phyloP scores from a whole-genome alignment of 1,140 invertebrate species.

The Drosophila ogumai region DNA sequence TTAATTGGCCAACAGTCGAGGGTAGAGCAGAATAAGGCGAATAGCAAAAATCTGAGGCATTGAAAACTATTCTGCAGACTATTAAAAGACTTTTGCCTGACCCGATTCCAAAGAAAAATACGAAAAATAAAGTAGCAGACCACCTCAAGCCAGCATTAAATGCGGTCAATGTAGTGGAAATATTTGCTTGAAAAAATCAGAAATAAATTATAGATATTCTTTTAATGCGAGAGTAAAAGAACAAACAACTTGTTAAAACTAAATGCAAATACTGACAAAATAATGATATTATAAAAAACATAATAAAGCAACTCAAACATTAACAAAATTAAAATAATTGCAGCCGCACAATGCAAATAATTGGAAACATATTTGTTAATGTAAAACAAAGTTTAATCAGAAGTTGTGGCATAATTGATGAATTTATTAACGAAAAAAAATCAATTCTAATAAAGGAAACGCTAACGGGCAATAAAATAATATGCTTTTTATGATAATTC shows the following conservation, averaged over 20 bases:
- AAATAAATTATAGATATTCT: neutral
- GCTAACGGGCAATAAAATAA: neutral
- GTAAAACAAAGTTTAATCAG: neutral
- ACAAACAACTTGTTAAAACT: neutral
- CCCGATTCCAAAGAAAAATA: conserved; percentile 15
- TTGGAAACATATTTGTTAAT: conserved; percentile 1
- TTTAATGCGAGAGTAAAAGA: neutral
- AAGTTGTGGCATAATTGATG: neutral
- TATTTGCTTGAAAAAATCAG: neutral
- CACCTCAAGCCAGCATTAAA: neutral
- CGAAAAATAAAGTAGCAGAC: conserved; percentile 8
- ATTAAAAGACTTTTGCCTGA: conserved; percentile 21
- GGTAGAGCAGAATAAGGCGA: conserved; percentile 2
- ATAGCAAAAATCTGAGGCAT: conserved; percentile 18
- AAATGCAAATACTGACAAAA: neutral
- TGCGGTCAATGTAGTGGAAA: neutral
- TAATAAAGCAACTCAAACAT: neutral
- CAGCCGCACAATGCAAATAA: conserved; percentile 1
- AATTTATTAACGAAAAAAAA: neutral
- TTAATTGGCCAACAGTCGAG: conserved; percentile 63
- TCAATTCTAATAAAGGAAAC: neutral
- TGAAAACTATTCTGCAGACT: conserved; percentile 17
- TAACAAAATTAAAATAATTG: conserved; percentile 5
- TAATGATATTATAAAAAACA: neutral
- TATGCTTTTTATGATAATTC: neutral